Evolutionary conservation across 2,113 vertebrate genomes (phyloP).

Genomic region (Pseudonaja textilis): DNA sequence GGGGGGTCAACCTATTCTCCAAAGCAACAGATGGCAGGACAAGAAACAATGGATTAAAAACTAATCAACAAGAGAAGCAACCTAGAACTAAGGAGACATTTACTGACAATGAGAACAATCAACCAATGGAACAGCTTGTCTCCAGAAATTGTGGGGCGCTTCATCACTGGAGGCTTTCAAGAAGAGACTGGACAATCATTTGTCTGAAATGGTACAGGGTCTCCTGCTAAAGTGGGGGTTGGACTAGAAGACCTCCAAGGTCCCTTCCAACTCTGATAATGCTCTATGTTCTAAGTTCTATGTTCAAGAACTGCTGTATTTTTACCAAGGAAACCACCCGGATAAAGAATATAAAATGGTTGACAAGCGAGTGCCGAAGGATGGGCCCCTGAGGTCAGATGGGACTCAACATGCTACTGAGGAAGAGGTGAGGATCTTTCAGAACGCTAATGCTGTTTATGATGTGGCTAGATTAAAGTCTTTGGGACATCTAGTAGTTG

Average conservation of each 20-base stretch:
- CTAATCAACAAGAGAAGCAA: neutral
- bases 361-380: neutral
- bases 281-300: too few species aligned
- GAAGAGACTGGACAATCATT: neutral
- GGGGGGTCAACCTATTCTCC: neutral
- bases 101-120: neutral
- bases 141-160: neutral
- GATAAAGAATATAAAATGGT: neutral
- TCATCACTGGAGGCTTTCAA: neutral
- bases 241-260: too few species aligned
- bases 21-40: neutral
- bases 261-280: too few species aligned
- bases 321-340: neutral
- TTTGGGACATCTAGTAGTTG: neutral
- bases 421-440: neutral
- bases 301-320: neutral
- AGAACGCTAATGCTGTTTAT: neutral
- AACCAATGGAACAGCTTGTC: neutral
- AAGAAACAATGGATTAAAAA: neutral
- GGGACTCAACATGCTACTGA: neutral
- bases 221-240: too few species aligned
- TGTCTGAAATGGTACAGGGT: neutral
- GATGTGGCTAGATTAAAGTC: neutral
- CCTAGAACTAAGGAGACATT: neutral
- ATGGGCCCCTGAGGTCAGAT: neutral